A percentile compares a stretch with the other conserved stretches of the same genome.
Conservation (phyloP, 2,888 invertebrate genomes). For the Lasioglossum malachurum region DNA sequence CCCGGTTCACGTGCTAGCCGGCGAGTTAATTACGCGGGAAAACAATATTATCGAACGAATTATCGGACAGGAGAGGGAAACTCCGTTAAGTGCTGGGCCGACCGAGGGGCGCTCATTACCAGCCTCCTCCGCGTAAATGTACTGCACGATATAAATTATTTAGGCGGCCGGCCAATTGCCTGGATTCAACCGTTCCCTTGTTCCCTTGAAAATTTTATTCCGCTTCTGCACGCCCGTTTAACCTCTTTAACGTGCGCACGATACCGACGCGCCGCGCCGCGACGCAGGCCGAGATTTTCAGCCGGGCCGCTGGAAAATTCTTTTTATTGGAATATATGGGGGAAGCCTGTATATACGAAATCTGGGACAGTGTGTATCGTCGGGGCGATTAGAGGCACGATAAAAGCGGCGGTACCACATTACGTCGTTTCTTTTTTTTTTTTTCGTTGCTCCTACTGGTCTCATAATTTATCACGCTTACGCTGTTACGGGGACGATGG, state of each 20-base stretch:
- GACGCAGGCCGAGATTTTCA: slow-evolving; percentile 36
- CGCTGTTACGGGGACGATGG: not conserved
- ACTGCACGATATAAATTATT: slow-evolving; percentile 59
- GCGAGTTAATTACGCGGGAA: slow-evolving; percentile 75
- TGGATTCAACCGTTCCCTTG: slow-evolving; percentile 35
- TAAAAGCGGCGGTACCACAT: not conserved
- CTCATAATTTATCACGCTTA: slow-evolving; percentile 1
- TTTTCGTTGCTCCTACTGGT: not conserved
- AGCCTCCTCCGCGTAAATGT: slow-evolving; percentile 60
- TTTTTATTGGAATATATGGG: slow-evolving; percentile 12
- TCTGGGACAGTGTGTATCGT: slow-evolving; percentile 1
- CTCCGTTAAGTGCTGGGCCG: slow-evolving; percentile 69
- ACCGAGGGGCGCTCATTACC: slow-evolving; percentile 63
- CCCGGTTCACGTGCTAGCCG: slow-evolving; percentile 39
- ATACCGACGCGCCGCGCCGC: slow-evolving; percentile 1
- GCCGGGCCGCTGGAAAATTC: not conserved
- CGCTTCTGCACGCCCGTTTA: not conserved
- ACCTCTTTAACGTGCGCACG: slow-evolving; percentile 7
- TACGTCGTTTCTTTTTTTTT: not conserved
- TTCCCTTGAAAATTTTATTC: slow-evolving; percentile 23
- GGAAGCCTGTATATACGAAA: not conserved
- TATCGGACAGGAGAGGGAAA: slow-evolving; percentile 72
- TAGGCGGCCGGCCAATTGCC: slow-evolving; percentile 58
- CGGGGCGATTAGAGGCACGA: not conserved
- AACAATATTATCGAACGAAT: slow-evolving; percentile 77